Conservation (phyloP, 2,888 invertebrate species). For the Octodonta nipae region DNA sequence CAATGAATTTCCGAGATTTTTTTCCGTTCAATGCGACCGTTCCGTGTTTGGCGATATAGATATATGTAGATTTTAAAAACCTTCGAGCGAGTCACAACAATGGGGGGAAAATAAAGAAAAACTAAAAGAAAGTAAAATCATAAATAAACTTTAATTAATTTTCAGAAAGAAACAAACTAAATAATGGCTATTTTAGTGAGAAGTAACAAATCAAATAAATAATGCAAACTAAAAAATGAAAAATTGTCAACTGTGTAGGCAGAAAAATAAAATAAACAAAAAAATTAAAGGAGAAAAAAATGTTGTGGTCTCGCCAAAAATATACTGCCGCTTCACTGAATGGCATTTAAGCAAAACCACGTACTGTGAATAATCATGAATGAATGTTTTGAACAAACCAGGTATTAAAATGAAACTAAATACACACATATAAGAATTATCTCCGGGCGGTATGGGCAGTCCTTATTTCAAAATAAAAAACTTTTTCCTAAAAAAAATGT, state of each 20-base stretch:
- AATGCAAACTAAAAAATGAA: constrained; percentile 18
- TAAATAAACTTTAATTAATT: constrained; percentile 27
- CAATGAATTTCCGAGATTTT: not conserved
- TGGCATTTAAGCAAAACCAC: constrained; percentile 34
- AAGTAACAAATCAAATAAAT: constrained; percentile 21
- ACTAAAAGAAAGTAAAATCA: constrained; percentile 28
- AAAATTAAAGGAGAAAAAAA: constrained; percentile 15
- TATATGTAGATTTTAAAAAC: not conserved
- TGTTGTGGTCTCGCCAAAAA: constrained; percentile 32
- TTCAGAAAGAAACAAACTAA: constrained; percentile 22
- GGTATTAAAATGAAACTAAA: constrained; percentile 23
- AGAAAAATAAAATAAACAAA: constrained; percentile 17
- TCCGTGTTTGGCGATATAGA: constrained; percentile 1
- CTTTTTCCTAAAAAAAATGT: no score
- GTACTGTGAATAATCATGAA: constrained; percentile 27
- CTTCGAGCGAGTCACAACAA: constrained; percentile 19
- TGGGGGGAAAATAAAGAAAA: constrained; percentile 23
- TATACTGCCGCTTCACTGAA: constrained; percentile 28
- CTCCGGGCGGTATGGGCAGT: constrained; percentile 20
- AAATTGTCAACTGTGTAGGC: constrained; percentile 6
- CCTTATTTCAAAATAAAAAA: constrained; percentile 12
- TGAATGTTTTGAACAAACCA: constrained; percentile 24
- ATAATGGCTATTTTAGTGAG: constrained; percentile 17
- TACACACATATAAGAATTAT: constrained; percentile 30
- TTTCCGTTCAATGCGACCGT: not conserved